These are phyloP conservation scores for Pomacea maculata DNA, from an alignment of 1,140 invertebrate genomes.

Conservation along the genomic window DNA sequence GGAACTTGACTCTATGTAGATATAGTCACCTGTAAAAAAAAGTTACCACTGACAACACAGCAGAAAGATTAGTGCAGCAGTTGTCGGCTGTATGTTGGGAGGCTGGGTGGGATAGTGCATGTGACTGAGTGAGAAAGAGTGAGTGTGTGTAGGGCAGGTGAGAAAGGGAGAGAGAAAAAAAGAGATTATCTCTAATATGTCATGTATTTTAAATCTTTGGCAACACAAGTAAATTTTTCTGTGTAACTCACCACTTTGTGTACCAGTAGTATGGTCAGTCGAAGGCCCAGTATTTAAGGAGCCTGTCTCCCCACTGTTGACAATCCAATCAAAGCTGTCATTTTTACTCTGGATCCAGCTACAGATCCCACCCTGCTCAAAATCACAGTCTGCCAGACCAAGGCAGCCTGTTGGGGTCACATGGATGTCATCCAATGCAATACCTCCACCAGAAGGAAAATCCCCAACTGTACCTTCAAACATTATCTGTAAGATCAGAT, in stretches of 20 bases:
- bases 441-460: conserved; percentile 49
- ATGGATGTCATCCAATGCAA: conserved; percentile 57
- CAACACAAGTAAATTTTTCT: neutral
- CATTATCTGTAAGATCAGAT: conserved; percentile 35
- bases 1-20: conserved; percentile 46
- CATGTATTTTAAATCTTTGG: neutral
- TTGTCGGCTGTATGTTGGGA: neutral
- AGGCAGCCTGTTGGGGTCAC: conserved; percentile 37
- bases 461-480: conserved; percentile 43
- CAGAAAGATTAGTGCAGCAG: neutral
- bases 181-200: too few species aligned
- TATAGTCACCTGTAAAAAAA: conserved; percentile 46
- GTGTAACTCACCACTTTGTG: conserved; percentile 30
- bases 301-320: conserved; percentile 39
- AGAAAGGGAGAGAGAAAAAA: neutral
- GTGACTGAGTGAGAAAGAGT: too few species aligned
- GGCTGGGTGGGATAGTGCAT: too few species aligned
- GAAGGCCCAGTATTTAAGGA: conserved; percentile 41
- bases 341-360: conserved; percentile 44
- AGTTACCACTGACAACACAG: neutral
- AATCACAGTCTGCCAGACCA: conserved; percentile 50
- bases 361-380: conserved; percentile 55
- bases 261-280: conserved; percentile 58
- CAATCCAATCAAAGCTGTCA: conserved; percentile 51
- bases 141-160: too few species aligned